Conservation (phyloP, 2,797 vertebrate species). For the Erpetoichthys calabaricus region DNA sequence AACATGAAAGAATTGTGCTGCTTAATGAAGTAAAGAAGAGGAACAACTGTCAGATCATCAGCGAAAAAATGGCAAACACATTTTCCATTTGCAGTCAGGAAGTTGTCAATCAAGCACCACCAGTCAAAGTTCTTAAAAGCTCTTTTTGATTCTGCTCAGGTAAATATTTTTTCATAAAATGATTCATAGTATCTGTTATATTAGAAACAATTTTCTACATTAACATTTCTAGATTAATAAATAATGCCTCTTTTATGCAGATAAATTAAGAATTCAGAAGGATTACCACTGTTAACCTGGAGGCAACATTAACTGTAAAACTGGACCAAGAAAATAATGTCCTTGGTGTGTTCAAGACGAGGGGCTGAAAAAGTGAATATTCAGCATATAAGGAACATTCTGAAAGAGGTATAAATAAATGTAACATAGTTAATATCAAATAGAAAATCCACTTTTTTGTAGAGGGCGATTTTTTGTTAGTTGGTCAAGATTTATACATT, state of each 20-base stretch:
- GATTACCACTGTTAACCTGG: constrained; percentile 14
- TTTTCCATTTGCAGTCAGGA: constrained; percentile 18
- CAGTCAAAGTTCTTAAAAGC: constrained; percentile 7
- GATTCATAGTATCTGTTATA: constrained; percentile 1
- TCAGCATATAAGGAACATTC: constrained; percentile 7
- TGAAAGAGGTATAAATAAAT: constrained; percentile 13
- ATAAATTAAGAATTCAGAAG: constrained; percentile 17
- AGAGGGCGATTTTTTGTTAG: too few species aligned
- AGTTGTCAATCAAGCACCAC: constrained; percentile 10
- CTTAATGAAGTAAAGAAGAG: constrained; percentile 13
- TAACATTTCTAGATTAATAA: background rate
- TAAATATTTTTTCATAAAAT: constrained; percentile 4
- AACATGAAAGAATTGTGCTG: constrained; percentile 11
- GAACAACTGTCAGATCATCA: constrained; percentile 11
- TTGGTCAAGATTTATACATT: too few species aligned
- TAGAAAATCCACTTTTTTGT: background rate
- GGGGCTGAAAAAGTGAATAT: constrained; percentile 9
- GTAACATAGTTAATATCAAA: background rate
- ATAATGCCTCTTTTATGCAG: constrained; percentile 4
- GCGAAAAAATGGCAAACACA: constrained; percentile 17
- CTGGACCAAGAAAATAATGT: constrained; percentile 16
- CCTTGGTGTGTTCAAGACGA: background rate
- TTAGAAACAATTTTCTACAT: background rate
- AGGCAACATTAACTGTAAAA: constrained; percentile 13
- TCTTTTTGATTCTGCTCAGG: constrained; percentile 13